Conservation (phyloP, 2,888 invertebrate species). For the Venusia cambrica region DNA sequence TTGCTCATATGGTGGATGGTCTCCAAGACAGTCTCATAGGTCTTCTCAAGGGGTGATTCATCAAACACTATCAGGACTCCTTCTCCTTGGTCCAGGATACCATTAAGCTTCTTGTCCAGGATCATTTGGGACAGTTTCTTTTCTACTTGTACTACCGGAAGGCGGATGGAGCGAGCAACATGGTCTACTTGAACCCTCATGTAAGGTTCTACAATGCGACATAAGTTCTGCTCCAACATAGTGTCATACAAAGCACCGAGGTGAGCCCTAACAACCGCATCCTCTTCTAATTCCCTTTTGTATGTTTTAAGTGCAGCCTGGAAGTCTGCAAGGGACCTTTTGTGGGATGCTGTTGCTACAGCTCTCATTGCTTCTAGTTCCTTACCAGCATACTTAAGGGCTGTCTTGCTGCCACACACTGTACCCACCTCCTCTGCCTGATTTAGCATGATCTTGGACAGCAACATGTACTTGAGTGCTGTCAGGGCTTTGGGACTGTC, state of each 20-base stretch:
- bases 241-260: conserved; percentile 98
- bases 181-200: conserved; percentile 97
- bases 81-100: conserved; percentile 98
- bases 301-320: conserved; percentile 93
- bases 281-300: conserved; percentile 94
- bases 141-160: conserved; percentile 95
- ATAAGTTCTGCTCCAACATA: conserved; percentile 99
- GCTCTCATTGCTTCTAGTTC: conserved; percentile 99
- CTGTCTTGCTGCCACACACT: conserved; percentile 97
- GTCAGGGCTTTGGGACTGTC: conserved; percentile 95
- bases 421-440: conserved; percentile 97
- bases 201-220: conserved; percentile 99
- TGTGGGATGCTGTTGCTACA: conserved; percentile 97
- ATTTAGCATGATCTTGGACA: conserved; percentile 99
- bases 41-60: conserved; percentile 95
- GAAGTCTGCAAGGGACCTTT: conserved; percentile 98
- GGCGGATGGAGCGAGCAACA: conserved; percentile 93
- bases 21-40: conserved; percentile 98
- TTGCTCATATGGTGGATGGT: conserved; percentile 99
- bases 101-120: conserved; percentile 97
- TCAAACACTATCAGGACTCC: conserved; percentile 99
- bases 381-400: conserved; percentile 96
- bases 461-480: conserved; percentile 99
- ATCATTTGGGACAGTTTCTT: conserved; percentile 99
- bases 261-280: conserved; percentile 98